Conservation (phyloP, 2,888 invertebrate species). For the Platycheirus albimanus region DNA sequence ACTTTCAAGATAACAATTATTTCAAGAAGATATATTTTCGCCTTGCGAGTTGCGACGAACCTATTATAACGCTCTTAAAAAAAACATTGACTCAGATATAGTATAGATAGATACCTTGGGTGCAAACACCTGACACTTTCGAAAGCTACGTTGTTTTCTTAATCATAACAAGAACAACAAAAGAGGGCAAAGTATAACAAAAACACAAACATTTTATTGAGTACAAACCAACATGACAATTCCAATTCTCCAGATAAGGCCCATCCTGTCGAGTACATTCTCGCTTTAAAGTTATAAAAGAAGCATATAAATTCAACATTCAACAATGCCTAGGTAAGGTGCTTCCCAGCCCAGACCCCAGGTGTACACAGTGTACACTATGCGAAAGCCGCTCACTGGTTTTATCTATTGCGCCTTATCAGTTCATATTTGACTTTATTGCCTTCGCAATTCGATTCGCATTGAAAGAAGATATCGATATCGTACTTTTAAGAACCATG, state of each 20-base stretch:
- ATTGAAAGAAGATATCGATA: constrained; percentile 54
- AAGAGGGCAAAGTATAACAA: constrained; percentile 63
- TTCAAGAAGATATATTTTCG: constrained; percentile 51
- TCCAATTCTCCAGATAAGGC: constrained; percentile 37
- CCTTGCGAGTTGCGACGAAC: constrained; percentile 44
- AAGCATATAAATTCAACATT: neutral
- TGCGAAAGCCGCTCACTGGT: no score
- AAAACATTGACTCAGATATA: constrained; percentile 69
- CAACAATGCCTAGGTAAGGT: constrained; percentile 35
- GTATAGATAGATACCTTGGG: no score
- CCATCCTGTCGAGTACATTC: constrained; percentile 52
- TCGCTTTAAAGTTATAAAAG: constrained; percentile 10
- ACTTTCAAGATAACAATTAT: constrained; percentile 55
- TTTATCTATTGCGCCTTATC: no score
- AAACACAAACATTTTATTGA: constrained; percentile 39
- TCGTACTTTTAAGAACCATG: constrained; percentile 25
- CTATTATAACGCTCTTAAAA: constrained; percentile 51
- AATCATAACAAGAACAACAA: constrained; percentile 20
- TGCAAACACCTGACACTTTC: constrained; percentile 70
- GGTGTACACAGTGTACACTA: constrained; percentile 61
- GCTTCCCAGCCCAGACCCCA: constrained; percentile 70
- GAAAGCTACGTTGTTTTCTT: constrained; percentile 9
- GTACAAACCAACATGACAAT: constrained; percentile 59
- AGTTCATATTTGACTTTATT: constrained; percentile 63
- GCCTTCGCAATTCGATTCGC: constrained; percentile 60